These are phyloP conservation scores for Pteria penguin DNA, from an alignment of 2,888 invertebrate genomes.

Conservation along the genomic window DNA sequence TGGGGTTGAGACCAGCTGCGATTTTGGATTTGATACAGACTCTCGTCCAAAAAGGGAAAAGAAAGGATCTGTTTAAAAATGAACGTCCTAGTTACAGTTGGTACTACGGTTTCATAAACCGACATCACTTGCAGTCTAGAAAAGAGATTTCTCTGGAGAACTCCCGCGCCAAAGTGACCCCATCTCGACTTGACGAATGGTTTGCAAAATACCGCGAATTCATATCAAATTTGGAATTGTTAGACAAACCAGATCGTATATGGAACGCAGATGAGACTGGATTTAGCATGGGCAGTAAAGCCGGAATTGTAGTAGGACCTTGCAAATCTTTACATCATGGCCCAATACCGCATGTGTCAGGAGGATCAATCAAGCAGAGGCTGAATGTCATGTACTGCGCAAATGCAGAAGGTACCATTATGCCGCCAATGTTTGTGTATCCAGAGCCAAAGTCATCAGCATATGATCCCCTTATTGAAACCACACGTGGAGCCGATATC, in stretches of 20 bases:
- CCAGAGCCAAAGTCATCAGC: conserved; percentile 35
- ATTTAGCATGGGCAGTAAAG: conserved; percentile 37
- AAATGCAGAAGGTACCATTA: conserved; percentile 42
- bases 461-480: conserved; percentile 36
- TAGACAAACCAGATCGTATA: conserved; percentile 17
- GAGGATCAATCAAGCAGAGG: conserved; percentile 30
- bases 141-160: no score
- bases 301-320: conserved; percentile 33
- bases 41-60: no score
- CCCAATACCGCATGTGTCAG: conserved; percentile 43
- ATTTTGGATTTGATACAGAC: no score
- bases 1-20: no score
- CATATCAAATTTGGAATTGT: conserved; percentile 10
- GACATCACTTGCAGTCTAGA: no score
- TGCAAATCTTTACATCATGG: background rate
- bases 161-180: no score
- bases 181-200: conserved; percentile 8
- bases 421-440: conserved; percentile 43
- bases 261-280: no score
- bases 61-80: no score
- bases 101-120: no score
- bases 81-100: no score
- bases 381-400: conserved; percentile 48
- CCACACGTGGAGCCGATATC: conserved; percentile 23
- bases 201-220: conserved; percentile 22